Evolutionary conservation across 1,140 invertebrate species (phyloP).

Genomic region (Drosophila kikkawai): DNA sequence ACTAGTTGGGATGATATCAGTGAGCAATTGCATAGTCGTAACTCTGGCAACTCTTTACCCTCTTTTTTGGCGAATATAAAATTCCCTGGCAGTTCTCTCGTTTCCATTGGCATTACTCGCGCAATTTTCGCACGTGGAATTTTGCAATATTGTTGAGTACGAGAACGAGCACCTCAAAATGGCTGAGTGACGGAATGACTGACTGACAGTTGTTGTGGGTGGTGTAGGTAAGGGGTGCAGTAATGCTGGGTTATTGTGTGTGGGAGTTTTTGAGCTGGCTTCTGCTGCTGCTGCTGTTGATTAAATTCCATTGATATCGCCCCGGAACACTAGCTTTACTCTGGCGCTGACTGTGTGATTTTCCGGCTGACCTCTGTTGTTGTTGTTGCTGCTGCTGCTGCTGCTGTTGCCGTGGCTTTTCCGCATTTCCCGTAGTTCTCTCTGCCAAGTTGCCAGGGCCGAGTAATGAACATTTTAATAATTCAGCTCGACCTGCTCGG

Average conservation of each 20-base stretch:
- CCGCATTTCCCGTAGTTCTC: slow-evolving; percentile 7
- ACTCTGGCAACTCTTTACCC: slow-evolving; percentile 21
- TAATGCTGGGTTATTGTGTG: background rate
- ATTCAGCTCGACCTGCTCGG: slow-evolving; percentile 47
- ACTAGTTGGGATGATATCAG: slow-evolving; percentile 9
- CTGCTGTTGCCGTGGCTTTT: slow-evolving; percentile 10
- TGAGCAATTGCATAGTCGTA: slow-evolving; percentile 11
- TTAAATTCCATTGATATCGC: slow-evolving; percentile 78
- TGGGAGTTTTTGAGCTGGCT: slow-evolving; percentile 26
- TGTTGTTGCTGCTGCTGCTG: background rate
- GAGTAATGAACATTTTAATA: slow-evolving; percentile 77
- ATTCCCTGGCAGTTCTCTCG: slow-evolving; percentile 63
- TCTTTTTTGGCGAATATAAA: slow-evolving; percentile 52
- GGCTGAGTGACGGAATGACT: slow-evolving; percentile 14
- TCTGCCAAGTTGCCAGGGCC: slow-evolving; percentile 43
- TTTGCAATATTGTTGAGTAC: slow-evolving; percentile 72
- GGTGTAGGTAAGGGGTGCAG: background rate
- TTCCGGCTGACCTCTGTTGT: slow-evolving; percentile 70
- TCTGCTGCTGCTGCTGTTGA: slow-evolving; percentile 61
- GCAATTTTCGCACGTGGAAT: slow-evolving; percentile 82
- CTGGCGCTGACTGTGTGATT: slow-evolving; percentile 59
- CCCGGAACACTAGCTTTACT: slow-evolving; percentile 21
- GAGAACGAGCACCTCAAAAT: slow-evolving; percentile 21
- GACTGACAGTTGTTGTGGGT: slow-evolving; percentile 28
- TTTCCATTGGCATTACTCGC: slow-evolving; percentile 76